phyloP scores from a whole-genome alignment of 30 jellyfish, hydroid and myxozoan species.

The Calvadosia cruxmelitensis region DNA sequence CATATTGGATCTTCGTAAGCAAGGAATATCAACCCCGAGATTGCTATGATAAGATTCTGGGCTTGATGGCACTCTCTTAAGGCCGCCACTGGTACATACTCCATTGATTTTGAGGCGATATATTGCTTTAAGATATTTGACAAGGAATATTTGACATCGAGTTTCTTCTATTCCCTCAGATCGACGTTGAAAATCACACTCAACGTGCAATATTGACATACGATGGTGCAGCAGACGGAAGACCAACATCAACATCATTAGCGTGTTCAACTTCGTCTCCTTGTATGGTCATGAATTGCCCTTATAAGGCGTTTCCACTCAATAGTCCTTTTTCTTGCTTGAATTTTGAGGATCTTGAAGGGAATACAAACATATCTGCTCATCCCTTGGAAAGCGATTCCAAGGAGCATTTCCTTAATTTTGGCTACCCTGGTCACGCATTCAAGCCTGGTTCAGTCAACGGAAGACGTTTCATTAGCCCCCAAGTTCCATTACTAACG shows the following conservation, averaged over 20 bases:
- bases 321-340: constrained; percentile 28
- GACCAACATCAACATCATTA: constrained; percentile 25
- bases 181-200: constrained; percentile 9
- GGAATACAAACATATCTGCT: constrained; percentile 40
- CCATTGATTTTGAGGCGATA: too few relatives aligned
- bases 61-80: too few relatives aligned
- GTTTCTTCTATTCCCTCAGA: too few relatives aligned
- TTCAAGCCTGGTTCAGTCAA: constrained; percentile 90
- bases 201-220: constrained; percentile 67
- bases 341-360: constrained; percentile 42
- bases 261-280: constrained; percentile 31
- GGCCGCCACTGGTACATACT: too few relatives aligned
- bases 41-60: too few relatives aligned
- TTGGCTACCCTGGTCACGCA: constrained; percentile 68
- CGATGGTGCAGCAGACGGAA: constrained; percentile 48
- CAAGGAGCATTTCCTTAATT: constrained; percentile 57
- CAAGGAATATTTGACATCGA: too few relatives aligned
- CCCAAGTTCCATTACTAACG: constrained; percentile 72
- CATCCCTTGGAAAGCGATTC: constrained; percentile 36
- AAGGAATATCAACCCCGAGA: too few relatives aligned
- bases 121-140: too few relatives aligned
- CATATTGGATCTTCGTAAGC: too few relatives aligned
- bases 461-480: constrained; percentile 69
- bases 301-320: constrained; percentile 57
- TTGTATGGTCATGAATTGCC: constrained; percentile 74